Percentiles rank a stretch among this genome's conserved stretches.
These are phyloP conservation scores for Nemopilema nomurai DNA, from an alignment of 30 jellyfish, hydroid and myxozoan species.

Conservation along the genomic window DNA sequence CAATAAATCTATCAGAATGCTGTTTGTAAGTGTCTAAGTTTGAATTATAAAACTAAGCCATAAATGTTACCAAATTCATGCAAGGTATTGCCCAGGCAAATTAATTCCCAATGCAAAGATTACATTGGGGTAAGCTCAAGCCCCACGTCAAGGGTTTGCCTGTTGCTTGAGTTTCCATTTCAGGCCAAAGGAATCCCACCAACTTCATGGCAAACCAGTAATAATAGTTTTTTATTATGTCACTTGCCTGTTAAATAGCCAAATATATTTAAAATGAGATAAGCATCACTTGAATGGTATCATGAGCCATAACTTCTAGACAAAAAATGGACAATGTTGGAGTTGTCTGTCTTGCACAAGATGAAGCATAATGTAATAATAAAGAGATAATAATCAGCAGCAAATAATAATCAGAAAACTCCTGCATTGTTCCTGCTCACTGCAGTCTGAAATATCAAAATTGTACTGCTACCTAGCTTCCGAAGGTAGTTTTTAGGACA, in stretches of 20 bases:
- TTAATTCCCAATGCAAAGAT: conserved; percentile 24
- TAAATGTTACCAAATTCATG: neutral
- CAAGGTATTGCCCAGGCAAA: conserved; percentile 35
- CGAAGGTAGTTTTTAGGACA: neutral
- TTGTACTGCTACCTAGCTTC: neutral
- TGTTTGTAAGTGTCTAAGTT: neutral
- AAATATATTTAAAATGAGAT: neutral
- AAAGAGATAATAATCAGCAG: neutral
- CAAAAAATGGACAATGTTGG: neutral
- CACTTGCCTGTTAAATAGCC: neutral
- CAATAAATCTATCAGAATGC: too few species aligned
- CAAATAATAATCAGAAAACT: neutral
- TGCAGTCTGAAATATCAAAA: neutral
- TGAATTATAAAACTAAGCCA: neutral
- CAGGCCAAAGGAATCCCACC: conserved; percentile 33
- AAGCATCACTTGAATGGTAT: neutral
- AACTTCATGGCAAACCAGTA: conserved; percentile 36
- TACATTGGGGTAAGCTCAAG: conserved; percentile 40
- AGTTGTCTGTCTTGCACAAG: neutral
- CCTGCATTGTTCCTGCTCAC: neutral
- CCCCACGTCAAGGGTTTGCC: conserved; percentile 50
- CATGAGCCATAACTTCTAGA: neutral
- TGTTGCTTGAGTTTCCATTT: conserved; percentile 37
- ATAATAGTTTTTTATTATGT: neutral
- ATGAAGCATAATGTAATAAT: neutral